A percentile compares a stretch with the other conserved stretches of the same genome.
phyloP scores from a whole-genome alignment of 2,888 invertebrate species.

The Rhodophaea formosa region DNA sequence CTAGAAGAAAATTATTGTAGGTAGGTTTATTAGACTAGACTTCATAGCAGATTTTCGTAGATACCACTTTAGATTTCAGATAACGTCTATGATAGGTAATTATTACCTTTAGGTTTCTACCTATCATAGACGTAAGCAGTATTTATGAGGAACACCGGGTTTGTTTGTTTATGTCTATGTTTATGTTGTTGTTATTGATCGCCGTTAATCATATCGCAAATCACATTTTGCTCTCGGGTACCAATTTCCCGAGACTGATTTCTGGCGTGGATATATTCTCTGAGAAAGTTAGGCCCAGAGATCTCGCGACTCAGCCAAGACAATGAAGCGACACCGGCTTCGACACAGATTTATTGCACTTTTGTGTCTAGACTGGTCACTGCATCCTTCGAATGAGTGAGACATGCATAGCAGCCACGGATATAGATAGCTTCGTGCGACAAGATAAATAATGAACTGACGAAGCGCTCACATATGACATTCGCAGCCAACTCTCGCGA shows the following conservation, averaged over 20 bases:
- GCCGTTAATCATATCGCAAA: neutral
- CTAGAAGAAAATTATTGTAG: too few relatives aligned
- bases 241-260: neutral
- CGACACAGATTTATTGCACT: slow-evolving; percentile 61
- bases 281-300: neutral
- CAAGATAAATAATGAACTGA: slow-evolving; percentile 43
- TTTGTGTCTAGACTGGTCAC: slow-evolving; percentile 46
- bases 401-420: slow-evolving; percentile 43
- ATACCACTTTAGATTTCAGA: too few relatives aligned
- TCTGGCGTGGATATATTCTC: neutral
- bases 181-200: slow-evolving; percentile 16
- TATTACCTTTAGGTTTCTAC: too few relatives aligned
- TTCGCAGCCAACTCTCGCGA: slow-evolving; percentile 34
- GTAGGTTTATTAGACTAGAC: too few relatives aligned
- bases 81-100: too few relatives aligned
- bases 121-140: neutral
- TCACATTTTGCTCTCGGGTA: neutral
- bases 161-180: slow-evolving; percentile 20
- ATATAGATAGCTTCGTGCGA: slow-evolving; percentile 34
- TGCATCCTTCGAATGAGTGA: slow-evolving; percentile 48
- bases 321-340: slow-evolving; percentile 44
- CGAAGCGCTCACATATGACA: slow-evolving; percentile 25
- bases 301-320: slow-evolving; percentile 35
- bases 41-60: too few relatives aligned
- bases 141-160: neutral